Conservation (phyloP, 2,113 vertebrate genomes). For the Ammodytes dubius region DNA sequence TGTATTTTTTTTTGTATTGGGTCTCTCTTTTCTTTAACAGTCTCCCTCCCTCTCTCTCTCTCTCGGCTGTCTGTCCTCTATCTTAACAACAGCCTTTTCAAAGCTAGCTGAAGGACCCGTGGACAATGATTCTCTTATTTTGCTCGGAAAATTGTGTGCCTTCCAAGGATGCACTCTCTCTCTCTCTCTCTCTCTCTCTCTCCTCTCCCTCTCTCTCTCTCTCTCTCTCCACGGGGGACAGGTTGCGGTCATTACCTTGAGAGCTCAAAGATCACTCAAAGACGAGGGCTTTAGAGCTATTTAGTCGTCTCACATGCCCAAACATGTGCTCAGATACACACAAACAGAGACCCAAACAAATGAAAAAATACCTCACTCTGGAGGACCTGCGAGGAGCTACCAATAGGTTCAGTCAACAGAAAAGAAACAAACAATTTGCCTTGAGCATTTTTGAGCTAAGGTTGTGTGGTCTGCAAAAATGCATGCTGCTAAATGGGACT, state of each 20-base stretch:
- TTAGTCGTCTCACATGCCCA: constrained; percentile 49
- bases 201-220: constrained; percentile 51
- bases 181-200: constrained; percentile 47
- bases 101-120: constrained; percentile 29
- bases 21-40: constrained; percentile 18
- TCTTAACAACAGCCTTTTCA: constrained; percentile 52
- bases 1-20: too few relatives aligned
- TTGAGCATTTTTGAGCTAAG: not conserved
- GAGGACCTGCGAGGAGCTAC: constrained; percentile 12
- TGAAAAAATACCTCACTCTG: not conserved
- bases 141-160: constrained; percentile 52
- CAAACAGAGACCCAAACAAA: not conserved
- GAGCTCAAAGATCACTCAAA: constrained; percentile 65
- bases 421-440: not conserved
- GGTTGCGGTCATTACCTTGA: constrained; percentile 70
- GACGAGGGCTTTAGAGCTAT: constrained; percentile 38
- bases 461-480: constrained; percentile 5
- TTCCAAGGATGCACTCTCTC: constrained; percentile 51
- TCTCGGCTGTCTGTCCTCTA: constrained; percentile 18
- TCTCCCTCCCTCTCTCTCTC: not conserved
- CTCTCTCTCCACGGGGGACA: constrained; percentile 55
- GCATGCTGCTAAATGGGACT: constrained; percentile 14
- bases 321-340: constrained; percentile 21
- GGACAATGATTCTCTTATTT: constrained; percentile 53
- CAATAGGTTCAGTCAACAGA: constrained; percentile 27